These are phyloP conservation scores for Apocrypta bakeri DNA, from an alignment of 1,140 invertebrate genomes.

Conservation along the genomic window DNA sequence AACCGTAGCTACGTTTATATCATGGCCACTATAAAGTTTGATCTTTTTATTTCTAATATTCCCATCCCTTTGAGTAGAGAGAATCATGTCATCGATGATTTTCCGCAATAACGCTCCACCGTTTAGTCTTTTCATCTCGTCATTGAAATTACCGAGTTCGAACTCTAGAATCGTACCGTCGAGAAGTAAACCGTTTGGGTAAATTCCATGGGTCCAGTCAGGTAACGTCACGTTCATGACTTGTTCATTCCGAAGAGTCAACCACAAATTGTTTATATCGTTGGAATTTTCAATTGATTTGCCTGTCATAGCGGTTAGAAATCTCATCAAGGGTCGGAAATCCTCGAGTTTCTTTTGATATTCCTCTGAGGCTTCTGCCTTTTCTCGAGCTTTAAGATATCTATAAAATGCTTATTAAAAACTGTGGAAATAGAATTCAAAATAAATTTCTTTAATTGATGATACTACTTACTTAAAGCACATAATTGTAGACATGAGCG, in stretches of 20 bases:
- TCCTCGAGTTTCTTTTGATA: slow-evolving; percentile 32
- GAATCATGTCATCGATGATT: neutral
- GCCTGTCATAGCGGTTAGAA: slow-evolving; percentile 58
- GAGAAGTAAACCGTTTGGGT: slow-evolving; percentile 57
- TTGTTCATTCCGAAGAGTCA: slow-evolving; percentile 57
- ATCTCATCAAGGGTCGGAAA: slow-evolving; percentile 53
- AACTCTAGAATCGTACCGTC: slow-evolving; percentile 67
- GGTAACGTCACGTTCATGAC: slow-evolving; percentile 59
- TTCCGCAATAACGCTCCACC: slow-evolving; percentile 34
- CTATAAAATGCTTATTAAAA: neutral
- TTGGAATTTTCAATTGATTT: slow-evolving; percentile 52
- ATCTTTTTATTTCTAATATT: slow-evolving; percentile 70
- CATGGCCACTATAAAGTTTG: slow-evolving; percentile 79
- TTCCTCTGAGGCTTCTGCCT: slow-evolving; percentile 8
- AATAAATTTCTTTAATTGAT: neutral
- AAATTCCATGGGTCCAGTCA: slow-evolving; percentile 60
- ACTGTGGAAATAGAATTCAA: too few relatives aligned
- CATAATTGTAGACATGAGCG: slow-evolving; percentile 56
- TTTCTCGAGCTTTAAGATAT: neutral
- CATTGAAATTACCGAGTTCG: slow-evolving; percentile 67
- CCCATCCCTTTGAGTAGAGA: slow-evolving; percentile 21
- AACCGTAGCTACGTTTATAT: slow-evolving; percentile 81
- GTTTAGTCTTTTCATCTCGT: slow-evolving; percentile 54
- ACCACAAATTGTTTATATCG: slow-evolving; percentile 62
- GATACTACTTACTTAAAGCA: slow-evolving; percentile 44